These are phyloP conservation scores for Siniperca obscura DNA, from an alignment of 2,797 vertebrate species.

Conservation along the genomic window DNA sequence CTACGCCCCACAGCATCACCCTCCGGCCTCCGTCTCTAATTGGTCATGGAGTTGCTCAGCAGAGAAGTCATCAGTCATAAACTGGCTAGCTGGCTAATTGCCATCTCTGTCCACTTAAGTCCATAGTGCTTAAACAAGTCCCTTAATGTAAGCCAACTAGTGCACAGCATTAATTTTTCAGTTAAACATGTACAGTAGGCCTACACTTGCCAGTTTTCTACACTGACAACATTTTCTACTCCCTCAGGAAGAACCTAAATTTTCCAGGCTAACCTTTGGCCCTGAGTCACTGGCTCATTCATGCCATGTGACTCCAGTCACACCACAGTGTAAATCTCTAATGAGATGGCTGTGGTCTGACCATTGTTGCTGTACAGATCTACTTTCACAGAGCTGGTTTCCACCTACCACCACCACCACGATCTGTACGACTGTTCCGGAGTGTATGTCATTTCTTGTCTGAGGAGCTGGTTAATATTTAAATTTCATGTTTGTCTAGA, in stretches of 20 bases:
- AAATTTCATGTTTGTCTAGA: conserved; percentile 73
- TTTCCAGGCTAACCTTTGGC: conserved; percentile 10
- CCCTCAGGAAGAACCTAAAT: not conserved
- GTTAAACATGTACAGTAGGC: not conserved
- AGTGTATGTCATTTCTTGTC: conserved; percentile 63
- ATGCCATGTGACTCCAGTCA: not conserved
- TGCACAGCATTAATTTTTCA: conserved; percentile 32
- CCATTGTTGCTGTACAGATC: conserved; percentile 16
- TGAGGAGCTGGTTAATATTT: conserved; percentile 75
- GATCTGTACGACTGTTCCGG: conserved; percentile 58
- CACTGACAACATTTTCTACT: not conserved
- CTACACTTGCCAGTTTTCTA: not conserved
- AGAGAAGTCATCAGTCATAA: conserved; percentile 23
- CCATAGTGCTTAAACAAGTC: conserved; percentile 25
- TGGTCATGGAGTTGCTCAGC: conserved; percentile 35
- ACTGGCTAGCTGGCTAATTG: conserved; percentile 15
- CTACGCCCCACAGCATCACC: not conserved
- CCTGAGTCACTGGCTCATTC: not conserved
- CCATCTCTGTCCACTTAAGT: conserved; percentile 26
- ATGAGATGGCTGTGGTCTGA: conserved; percentile 24
- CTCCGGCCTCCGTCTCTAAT: conserved; percentile 22
- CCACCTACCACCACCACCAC: conserved; percentile 11
- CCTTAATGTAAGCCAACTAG: conserved; percentile 29
- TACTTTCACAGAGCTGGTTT: conserved; percentile 32
- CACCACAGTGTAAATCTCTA: conserved; percentile 15